phyloP scores from a whole-genome alignment of 1,140 invertebrate genomes.

The Megalonaias nervosa region DNA sequence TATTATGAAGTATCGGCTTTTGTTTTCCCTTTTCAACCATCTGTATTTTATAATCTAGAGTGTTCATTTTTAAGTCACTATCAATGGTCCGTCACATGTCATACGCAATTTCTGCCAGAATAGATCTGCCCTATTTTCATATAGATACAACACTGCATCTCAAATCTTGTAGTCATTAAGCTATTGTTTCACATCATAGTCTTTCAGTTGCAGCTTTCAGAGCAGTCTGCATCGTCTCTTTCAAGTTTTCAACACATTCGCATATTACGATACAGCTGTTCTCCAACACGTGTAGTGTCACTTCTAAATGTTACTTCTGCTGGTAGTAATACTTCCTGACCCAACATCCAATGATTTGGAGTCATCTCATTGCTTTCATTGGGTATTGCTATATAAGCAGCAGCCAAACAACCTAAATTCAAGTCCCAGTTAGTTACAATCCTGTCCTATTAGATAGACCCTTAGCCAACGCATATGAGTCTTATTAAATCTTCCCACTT shows the following conservation, averaged over 20 bases:
- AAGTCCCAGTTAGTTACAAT: conserved; percentile 44
- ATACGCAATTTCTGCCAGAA: neutral
- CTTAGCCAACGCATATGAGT: conserved; percentile 49
- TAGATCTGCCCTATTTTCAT: neutral
- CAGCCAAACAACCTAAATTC: conserved; percentile 30
- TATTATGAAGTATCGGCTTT: conserved; percentile 2
- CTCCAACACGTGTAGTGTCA: neutral
- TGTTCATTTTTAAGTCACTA: conserved; percentile 1
- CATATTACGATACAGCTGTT: neutral
- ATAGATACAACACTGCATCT: conserved; percentile 9
- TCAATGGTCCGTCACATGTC: neutral
- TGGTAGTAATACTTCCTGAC: conserved; percentile 33
- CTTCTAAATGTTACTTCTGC: conserved; percentile 10
- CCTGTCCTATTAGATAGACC: conserved; percentile 40
- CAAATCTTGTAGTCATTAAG: conserved; percentile 4
- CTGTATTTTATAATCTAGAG: conserved; percentile 1
- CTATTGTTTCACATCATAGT: conserved; percentile 6
- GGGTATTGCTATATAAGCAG: conserved; percentile 25
- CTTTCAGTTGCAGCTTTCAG: conserved; percentile 1
- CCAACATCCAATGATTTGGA: conserved; percentile 47
- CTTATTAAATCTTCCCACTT: conserved; percentile 52
- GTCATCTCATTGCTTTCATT: conserved; percentile 30
- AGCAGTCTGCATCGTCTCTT: neutral
- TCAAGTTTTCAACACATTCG: conserved; percentile 15
- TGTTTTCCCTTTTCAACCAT: neutral